Conservation (phyloP, 2,888 invertebrate genomes). For the Uropetala carovei region DNA sequence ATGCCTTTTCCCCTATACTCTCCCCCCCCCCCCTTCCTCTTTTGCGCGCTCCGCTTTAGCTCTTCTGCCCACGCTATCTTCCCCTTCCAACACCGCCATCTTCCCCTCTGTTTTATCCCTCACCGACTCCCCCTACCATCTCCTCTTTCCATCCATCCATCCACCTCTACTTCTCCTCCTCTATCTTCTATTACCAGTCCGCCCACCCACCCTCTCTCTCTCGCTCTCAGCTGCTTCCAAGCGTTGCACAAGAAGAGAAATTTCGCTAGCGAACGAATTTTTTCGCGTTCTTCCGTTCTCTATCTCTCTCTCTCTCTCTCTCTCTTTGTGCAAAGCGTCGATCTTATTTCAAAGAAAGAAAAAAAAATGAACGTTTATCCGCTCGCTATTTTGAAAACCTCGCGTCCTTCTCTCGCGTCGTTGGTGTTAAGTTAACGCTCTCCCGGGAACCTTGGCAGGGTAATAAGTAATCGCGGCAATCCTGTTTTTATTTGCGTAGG, state of each 20-base stretch:
- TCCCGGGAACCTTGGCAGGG: background rate
- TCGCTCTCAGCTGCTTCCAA: constrained; percentile 1
- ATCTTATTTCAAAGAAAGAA: background rate
- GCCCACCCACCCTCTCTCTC: background rate
- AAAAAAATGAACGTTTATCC: background rate
- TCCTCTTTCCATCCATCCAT: no score
- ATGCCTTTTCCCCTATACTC: background rate
- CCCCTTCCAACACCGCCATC: background rate
- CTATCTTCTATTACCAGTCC: background rate
- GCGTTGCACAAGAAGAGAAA: constrained; percentile 34
- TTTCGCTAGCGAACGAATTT: constrained; percentile 34
- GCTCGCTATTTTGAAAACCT: constrained; percentile 1
- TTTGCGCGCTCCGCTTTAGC: background rate
- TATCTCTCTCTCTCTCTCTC: no score
- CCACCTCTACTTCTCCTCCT: background rate
- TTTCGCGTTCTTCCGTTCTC: background rate
- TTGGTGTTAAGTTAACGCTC: background rate
- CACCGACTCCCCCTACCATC: no score
- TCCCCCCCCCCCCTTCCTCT: background rate
- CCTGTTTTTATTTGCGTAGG: no score
- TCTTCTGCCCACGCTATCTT: constrained; percentile 18
- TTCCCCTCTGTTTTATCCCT: background rate
- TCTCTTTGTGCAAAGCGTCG: background rate
- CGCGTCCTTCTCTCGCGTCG: background rate
- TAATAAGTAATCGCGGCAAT: no score